phyloP scores from a whole-genome alignment of 2,113 vertebrate species.

The Protobothrops flavoviridis region DNA sequence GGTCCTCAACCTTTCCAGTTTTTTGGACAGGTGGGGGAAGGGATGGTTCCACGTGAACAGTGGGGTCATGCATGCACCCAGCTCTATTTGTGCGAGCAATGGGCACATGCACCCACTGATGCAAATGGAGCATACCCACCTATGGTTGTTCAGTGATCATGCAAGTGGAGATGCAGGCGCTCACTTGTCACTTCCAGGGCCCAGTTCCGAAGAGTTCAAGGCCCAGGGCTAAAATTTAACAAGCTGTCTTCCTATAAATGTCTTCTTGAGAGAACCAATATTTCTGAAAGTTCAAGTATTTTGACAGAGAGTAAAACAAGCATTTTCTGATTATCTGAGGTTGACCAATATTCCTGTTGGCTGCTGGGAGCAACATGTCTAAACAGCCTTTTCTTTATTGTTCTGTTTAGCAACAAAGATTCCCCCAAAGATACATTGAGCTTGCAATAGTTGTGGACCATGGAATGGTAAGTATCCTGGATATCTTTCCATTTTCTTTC shows the following conservation, averaged over 20 bases:
- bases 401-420: slow-evolving; percentile 58
- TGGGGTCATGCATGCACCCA: no score
- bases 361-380: fast-evolving
- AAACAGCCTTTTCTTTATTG: not conserved
- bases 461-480: slow-evolving; percentile 62
- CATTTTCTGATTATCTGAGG: not conserved
- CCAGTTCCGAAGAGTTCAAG: no score
- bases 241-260: not conserved
- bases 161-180: not conserved
- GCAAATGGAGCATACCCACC: not conserved
- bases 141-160: not conserved
- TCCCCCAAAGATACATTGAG: slow-evolving; percentile 68
- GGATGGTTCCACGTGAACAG: not conserved
- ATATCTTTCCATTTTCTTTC: not conserved
- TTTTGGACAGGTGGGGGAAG: no score
- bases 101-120: fast-evolving
- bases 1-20: no score
- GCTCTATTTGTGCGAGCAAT: not conserved
- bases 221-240: not conserved
- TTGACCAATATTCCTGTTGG: fast-evolving
- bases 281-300: not conserved
- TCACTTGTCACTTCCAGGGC: no score
- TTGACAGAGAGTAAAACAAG: not conserved
- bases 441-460: slow-evolving; percentile 72
- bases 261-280: not conserved